Base-by-base conservation (phyloP, 2,113 vertebrate species). In the Colaptes auratus region DNA sequence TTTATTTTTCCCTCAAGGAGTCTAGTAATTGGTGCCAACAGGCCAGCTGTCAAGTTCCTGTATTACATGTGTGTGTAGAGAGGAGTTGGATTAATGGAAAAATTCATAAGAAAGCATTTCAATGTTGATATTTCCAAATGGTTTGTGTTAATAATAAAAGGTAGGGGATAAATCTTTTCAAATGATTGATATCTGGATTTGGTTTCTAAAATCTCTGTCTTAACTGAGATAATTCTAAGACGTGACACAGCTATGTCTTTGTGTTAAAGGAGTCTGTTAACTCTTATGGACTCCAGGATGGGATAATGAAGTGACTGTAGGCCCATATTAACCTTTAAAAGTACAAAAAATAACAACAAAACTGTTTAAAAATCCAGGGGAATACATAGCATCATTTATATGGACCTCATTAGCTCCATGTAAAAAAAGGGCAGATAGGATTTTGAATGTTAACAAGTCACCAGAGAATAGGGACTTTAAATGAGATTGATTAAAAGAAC, bases 1-100 rank as follows among this genome's bases (percentile, higher is more conserved):
- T 93, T 96, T 92, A 70, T 91, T 95, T 97, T 94, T 33, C 84
- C 82, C 76, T 88, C 59, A 90, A 92, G 88, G 76, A 92, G 50
- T 79, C 55, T 72, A 90, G 86, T 50, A 83, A 31, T 17, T 76
- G 61, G 65, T 96, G 94, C 92, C 94, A 95, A 72, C 58, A 94
- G 39, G 24, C 82, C 93, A 94, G 90, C 86, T 95, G 91, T 93
- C 88, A 94, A 94, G 42, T 76, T 50, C 72, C 28, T 53, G 76
- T 88, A 30, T 75, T 83, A 72, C 30, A 61, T 71, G 36, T 84
- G 53, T 93, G 42, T 78, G 4, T 65, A 64, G 28, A 81, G 11
- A 7, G 20, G 60, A 95, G 39, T 13, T 72, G 44, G 33, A 90
- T 87, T 90, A 93, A 52, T 69, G 50, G 33, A 92, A 94, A 72